A percentile compares a stretch with the other conserved stretches of the same genome.
Conservation (phyloP, 92 coral and sea anemone species). For the Zoanthus solanderi region DNA sequence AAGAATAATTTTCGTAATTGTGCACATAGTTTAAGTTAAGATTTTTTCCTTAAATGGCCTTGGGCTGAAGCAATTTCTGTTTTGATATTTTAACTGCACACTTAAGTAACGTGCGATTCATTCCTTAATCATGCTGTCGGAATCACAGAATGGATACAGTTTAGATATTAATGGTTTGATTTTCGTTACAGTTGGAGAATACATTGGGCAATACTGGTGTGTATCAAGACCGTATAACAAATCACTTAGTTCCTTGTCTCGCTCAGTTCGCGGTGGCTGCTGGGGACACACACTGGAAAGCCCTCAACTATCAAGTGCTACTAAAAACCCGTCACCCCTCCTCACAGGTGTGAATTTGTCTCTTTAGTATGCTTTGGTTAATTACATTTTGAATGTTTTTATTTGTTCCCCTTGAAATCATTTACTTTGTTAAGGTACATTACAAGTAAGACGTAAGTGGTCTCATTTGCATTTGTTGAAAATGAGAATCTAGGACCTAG, state of each 20-base stretch:
- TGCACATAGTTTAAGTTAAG: too few relatives aligned
- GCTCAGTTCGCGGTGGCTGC: slow-evolving; percentile 98
- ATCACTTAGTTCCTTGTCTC: slow-evolving; percentile 91
- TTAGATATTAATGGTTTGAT: too few relatives aligned
- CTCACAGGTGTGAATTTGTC: slow-evolving; percentile 67
- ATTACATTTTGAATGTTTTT: not conserved
- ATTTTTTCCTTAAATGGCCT: too few relatives aligned
- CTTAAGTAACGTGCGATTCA: too few relatives aligned
- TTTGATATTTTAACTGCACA: too few relatives aligned
- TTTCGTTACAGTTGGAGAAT: slow-evolving; percentile 80
- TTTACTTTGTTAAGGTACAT: not conserved
- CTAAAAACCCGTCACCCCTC: slow-evolving; percentile 95
- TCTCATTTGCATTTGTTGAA: too few relatives aligned
- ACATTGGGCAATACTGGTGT: slow-evolving; percentile 70
- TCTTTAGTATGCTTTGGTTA: not conserved
- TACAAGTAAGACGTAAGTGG: too few relatives aligned
- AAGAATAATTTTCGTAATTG: too few relatives aligned
- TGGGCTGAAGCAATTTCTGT: too few relatives aligned
- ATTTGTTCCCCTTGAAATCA: not conserved
- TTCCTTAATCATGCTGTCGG: too few relatives aligned
- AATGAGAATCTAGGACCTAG: too few relatives aligned
- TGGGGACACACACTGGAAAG: slow-evolving; percentile 96
- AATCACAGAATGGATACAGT: too few relatives aligned
- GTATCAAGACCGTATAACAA: slow-evolving; percentile 79
- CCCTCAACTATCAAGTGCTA: slow-evolving; percentile 90